Base-by-base conservation (phyloP, 2,888 invertebrate species). In the Meganola albula region DNA sequence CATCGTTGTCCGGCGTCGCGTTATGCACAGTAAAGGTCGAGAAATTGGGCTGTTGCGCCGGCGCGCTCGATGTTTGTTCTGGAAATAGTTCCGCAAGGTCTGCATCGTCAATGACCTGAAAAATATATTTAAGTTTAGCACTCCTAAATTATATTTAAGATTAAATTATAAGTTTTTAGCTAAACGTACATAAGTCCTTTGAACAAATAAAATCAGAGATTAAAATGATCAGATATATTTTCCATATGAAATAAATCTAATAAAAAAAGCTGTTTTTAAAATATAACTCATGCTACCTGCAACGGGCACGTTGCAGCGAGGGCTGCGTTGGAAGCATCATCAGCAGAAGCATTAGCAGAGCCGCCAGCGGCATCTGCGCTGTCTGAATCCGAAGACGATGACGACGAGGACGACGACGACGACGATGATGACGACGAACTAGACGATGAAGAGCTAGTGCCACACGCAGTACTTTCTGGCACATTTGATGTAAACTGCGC, bases 1-100 rank as follows among this genome's bases (percentile, higher is more conserved):
- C 83, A 49, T 83, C 80, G 50, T 73, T 71, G 49, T 82, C 87
- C 27, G 76, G 68, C 32, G 77, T 56, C 32, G 74, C 53, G 58
- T 58, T 68, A 47, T 76, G 76, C 46, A 63, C 88, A 62, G 63
- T 72, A 74, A 72, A 89, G 75, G 58, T 86, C 82, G 72, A 78
- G 87, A 70, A 90, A 88, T 66, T 89, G 80, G 66, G 87, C 87
- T 72, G 90, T 87, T 65, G 89, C 58, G 89, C 85, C 76, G 82
- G 72, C 78, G 82, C 77, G 75, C 74, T 71, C 67, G 83, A 58
- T 61, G 80, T 90, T 66, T 91, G 91, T 64, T 93, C 92, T 35
- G 93, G 93, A 64, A 93, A 80, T 69, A 93, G 90, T 49, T 92
- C 93, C 47, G 92, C 92, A 53, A 93, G 79, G 75, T 93, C 93